These are phyloP conservation scores for Myiotriccus ornatus DNA, from an alignment of 2,797 vertebrate genomes.

Conservation along the genomic window DNA sequence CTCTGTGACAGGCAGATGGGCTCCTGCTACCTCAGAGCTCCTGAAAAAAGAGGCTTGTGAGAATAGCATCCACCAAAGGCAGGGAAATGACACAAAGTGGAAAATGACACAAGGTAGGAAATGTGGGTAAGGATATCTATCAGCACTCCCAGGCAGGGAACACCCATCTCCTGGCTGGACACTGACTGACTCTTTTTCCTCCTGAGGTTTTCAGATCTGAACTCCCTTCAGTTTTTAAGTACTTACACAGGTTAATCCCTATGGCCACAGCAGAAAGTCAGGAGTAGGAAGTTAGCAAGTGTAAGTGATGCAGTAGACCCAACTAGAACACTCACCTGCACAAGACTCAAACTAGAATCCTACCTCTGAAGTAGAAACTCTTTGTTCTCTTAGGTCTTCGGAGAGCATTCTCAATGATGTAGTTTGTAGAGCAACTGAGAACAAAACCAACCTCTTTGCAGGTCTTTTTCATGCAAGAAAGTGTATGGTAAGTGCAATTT, in stretches of 20 bases:
- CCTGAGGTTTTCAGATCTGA: not conserved
- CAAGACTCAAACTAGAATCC: not conserved
- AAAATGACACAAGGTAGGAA: not conserved
- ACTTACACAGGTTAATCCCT: not conserved
- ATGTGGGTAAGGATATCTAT: not conserved
- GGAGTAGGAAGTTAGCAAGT: fast-evolving
- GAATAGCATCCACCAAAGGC: not conserved
- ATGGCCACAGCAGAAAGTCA: not conserved
- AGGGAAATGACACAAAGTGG: not conserved
- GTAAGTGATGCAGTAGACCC: not conserved
- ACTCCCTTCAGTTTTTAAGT: not conserved
- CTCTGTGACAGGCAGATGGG: not conserved
- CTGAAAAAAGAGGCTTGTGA: not conserved
- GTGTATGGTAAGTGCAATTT: not conserved
- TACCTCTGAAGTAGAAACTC: not conserved
- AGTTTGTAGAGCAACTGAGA: not conserved
- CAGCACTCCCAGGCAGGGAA: not conserved
- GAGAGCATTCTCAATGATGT: not conserved
- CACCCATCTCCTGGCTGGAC: not conserved
- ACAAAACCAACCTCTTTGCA: not conserved
- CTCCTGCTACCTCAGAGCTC: not conserved
- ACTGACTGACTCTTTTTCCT: not conserved
- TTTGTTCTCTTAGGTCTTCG: not conserved
- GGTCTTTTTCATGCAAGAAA: not conserved
- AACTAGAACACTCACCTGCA: not conserved